Percentiles rank a stretch among this genome's conserved stretches.
Evolutionary conservation across 2,888 invertebrate genomes (phyloP).

Genomic region (Amblyjoppa fuscipennis): DNA sequence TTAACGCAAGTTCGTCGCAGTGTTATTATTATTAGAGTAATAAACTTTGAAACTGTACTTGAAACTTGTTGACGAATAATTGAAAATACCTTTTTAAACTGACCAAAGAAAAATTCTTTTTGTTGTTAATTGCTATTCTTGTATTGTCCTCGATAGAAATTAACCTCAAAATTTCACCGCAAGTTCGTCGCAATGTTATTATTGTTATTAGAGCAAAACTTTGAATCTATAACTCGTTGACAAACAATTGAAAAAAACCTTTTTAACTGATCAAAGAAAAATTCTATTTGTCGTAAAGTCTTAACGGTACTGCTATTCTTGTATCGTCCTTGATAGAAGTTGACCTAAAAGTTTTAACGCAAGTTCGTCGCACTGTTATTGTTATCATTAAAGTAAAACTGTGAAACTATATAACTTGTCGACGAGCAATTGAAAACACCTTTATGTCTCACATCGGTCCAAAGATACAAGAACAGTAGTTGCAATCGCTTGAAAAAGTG

Average conservation of each 20-base stretch:
- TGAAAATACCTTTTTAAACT: not conserved
- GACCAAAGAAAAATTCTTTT: not conserved
- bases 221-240: not conserved
- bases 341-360: not conserved
- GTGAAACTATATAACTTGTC: not conserved
- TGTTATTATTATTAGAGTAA: no score
- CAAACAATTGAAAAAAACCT: not conserved
- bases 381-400: not conserved
- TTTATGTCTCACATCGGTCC: not conserved
- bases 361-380: not conserved
- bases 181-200: not conserved
- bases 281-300: not conserved
- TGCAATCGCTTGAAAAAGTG: not conserved
- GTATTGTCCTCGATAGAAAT: not conserved
- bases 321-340: not conserved
- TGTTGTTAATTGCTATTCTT: not conserved
- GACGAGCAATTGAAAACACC: not conserved
- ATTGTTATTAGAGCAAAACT: not conserved
- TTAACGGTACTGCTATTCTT: not conserved
- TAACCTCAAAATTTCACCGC: slow-evolving; percentile 2
- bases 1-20: no score
- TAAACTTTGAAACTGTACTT: no score
- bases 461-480: not conserved
- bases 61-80: no score
- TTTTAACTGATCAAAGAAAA: not conserved